phyloP scores from a whole-genome alignment of 2,113 vertebrate genomes.

The Nycticryphes semicollaris region DNA sequence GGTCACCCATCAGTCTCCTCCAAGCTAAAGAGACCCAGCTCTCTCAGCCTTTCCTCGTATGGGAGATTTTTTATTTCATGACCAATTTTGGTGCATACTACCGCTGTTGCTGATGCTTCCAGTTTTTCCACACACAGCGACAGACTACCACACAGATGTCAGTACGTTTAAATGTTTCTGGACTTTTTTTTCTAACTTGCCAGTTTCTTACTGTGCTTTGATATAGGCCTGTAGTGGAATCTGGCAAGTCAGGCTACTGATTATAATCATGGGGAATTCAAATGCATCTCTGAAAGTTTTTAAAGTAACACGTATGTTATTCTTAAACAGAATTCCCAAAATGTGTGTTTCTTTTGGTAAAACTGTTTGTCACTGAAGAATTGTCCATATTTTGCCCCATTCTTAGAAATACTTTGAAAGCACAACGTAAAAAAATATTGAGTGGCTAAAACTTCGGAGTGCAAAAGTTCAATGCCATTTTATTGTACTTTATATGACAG shows the following conservation, averaged over 20 bases:
- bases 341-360: not conserved
- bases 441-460: not conserved
- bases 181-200: not conserved
- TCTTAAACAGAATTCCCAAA: not conserved
- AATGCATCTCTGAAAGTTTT: not conserved
- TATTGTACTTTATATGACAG: not conserved
- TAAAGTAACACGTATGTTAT: not conserved
- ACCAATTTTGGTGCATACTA: not conserved
- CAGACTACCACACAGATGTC: rapidly evolving
- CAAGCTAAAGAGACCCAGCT: no score
- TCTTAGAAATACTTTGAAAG: not conserved
- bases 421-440: not conserved
- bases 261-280: not conserved
- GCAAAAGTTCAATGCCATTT: not conserved
- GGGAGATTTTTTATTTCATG: not conserved
- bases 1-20: no score
- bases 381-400: not conserved
- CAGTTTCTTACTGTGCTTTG: not conserved
- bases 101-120: not conserved
- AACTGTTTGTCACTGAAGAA: not conserved
- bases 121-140: not conserved
- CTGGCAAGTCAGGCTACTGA: not conserved
- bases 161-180: not conserved
- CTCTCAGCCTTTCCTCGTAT: no score
- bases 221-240: not conserved